Percentiles rank a stretch among this genome's conserved stretches.
These are phyloP conservation scores for Melinaea marsaeus DNA, from an alignment of 2,888 invertebrate genomes.

Conservation along the genomic window DNA sequence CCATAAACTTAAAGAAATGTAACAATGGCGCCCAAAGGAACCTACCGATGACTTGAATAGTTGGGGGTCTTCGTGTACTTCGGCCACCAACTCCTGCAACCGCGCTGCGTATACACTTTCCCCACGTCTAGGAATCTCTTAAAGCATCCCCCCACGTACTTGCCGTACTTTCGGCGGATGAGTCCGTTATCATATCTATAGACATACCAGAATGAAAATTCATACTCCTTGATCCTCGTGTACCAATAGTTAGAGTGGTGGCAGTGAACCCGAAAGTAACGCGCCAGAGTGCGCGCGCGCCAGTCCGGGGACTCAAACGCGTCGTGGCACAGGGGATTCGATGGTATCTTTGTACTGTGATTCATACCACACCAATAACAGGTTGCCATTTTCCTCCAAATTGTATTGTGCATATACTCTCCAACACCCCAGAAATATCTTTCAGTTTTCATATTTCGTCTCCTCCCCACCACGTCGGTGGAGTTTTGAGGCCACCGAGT, in stretches of 20 bases:
- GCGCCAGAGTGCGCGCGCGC: constrained; percentile 9
- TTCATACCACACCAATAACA: constrained; percentile 1
- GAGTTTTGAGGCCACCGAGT: too few species aligned
- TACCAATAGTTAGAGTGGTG: not conserved
- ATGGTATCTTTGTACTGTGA: constrained; percentile 14
- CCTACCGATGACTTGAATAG: not conserved
- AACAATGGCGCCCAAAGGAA: not conserved
- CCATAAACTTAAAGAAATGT: not conserved
- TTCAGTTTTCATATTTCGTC: too few species aligned
- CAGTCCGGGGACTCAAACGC: constrained; percentile 26
- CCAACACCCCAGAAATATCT: too few species aligned
- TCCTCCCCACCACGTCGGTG: too few species aligned
- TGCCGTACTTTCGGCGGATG: constrained; percentile 3
- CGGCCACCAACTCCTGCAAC: constrained; percentile 28
- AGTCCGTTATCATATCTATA: too few species aligned
- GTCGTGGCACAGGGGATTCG: constrained; percentile 28
- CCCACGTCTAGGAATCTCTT: constrained; percentile 36
- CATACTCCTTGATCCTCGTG: too few species aligned
- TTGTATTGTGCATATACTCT: not conserved
- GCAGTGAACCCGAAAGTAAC: constrained; percentile 22
- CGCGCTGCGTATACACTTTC: constrained; percentile 30
- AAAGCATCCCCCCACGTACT: constrained; percentile 33
- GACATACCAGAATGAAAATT: too few species aligned
- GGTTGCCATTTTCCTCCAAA: not conserved
- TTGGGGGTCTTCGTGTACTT: not conserved